Evolutionary conservation across 2,113 vertebrate genomes (phyloP).

Genomic region (Meles meles): DNA sequence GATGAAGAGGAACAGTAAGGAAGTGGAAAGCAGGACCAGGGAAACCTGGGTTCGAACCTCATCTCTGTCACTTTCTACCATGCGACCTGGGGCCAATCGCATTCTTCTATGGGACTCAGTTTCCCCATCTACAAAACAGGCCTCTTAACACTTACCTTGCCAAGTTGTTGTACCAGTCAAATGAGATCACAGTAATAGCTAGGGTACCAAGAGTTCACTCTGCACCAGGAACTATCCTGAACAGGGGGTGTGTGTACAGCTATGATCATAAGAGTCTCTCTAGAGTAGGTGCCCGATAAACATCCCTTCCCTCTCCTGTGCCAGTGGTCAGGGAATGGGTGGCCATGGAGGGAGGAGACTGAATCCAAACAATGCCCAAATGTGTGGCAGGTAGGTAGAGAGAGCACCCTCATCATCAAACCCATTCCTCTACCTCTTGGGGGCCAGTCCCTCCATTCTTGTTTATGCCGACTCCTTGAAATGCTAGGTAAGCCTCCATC

Average conservation of each 20-base stretch:
- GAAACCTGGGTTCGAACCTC: not conserved
- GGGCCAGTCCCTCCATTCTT: fast-evolving
- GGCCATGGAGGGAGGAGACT: not conserved
- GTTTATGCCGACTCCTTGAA: not conserved
- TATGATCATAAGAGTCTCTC: not conserved
- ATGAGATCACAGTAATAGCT: not conserved
- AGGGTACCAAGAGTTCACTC: not conserved
- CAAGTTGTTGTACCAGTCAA: not conserved
- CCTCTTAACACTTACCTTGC: not conserved
- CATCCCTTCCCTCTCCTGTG: too few species aligned
- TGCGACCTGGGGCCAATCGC: not conserved
- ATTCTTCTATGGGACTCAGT: not conserved
- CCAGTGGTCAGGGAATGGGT: not conserved
- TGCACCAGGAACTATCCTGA: not conserved
- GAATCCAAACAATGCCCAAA: not conserved
- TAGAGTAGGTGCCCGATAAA: not conserved
- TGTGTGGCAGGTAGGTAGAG: too few species aligned
- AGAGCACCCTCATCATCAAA: not conserved
- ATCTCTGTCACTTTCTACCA: not conserved
- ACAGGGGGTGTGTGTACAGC: too few species aligned
- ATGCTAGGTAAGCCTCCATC: not conserved
- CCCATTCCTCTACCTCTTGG: not conserved
- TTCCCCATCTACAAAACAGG: not conserved
- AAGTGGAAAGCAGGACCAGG: not conserved
- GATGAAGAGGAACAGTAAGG: not conserved